Conservation (phyloP, 2,888 invertebrate genomes). For the Xestia xanthographa region DNA sequence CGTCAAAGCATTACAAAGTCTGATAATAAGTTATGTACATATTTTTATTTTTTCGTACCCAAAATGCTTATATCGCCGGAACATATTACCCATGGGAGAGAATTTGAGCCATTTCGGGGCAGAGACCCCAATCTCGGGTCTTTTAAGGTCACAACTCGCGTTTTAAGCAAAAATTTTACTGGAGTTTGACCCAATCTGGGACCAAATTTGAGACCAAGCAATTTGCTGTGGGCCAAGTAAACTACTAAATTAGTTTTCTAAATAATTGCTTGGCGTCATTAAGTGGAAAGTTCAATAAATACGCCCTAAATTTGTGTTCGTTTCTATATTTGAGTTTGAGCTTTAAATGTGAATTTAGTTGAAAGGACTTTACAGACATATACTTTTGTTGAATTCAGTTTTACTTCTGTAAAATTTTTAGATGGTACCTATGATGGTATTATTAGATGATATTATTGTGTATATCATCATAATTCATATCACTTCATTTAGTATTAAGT, state of each 20-base stretch:
- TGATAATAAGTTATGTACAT: constrained; percentile 47
- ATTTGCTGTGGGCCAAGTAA: constrained; percentile 45
- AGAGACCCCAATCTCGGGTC: constrained; percentile 29
- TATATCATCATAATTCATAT: too few species aligned
- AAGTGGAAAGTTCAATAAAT: constrained; percentile 37
- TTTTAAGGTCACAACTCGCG: constrained; percentile 41
- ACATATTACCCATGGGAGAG: constrained; percentile 59
- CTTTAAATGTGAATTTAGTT: not conserved
- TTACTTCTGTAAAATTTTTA: not conserved
- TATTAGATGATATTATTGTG: too few species aligned
- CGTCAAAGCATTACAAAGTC: constrained; percentile 29
- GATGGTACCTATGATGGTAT: too few species aligned
- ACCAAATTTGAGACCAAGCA: constrained; percentile 40
- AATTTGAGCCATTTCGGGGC: constrained; percentile 45
- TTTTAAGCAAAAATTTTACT: constrained; percentile 33
- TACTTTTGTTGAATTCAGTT: not conserved
- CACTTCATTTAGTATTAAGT: too few species aligned
- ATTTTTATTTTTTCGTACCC: constrained; percentile 43
- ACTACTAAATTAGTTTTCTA: constrained; percentile 60
- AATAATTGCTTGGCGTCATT: constrained; percentile 43
- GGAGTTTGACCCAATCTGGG: constrained; percentile 38
- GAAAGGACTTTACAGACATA: not conserved
- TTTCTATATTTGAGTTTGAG: constrained; percentile 13
- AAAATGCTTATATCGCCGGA: constrained; percentile 30
- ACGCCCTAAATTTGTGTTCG: constrained; percentile 16